Evolutionary conservation across 2,888 invertebrate genomes (phyloP), one percentile per base, ranked within the genome.

Genomic region (Trissoscelio sp.): DNA sequence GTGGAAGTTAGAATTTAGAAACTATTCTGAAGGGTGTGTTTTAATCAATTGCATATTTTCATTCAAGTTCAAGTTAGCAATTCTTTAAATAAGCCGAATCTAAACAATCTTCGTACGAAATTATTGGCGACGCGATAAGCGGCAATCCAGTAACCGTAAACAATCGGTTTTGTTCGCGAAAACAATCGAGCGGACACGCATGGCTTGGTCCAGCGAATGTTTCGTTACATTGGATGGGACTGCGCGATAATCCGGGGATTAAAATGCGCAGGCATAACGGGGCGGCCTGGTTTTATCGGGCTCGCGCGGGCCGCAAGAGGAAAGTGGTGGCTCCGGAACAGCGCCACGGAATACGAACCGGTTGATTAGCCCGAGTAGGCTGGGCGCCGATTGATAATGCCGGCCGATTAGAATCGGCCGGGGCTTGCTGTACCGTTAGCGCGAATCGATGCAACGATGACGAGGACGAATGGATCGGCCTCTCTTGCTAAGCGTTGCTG

Each of bases 81-180:
- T n/a, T n/a, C n/a, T n/a, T n/a, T n/a, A 24, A 24, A 24, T 24
- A 24, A 24, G 6, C 3, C 24, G 24, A 3, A 24, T 24, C 24
- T 3, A 24, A 24, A 24, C 3, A 24, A n/a, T 37, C 34, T n/a
- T n/a, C 22, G 9, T 12, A 18, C 48, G 37, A 51, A 44, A 60
- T 51, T 14, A 14, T 51, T 48, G 18, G 44, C 11, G 34, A 24
- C 24, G 42, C 28, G 53, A 42, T 55, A 55, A 39, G 55, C 67
- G 37, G 4, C 53, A 67, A 53, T 55, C 53, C 67, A 12, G 55
- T 42, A 12, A 39, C 34, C 67, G 28, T 42, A 42, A 67, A 67
- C 55, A 67, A 53, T 69, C 57, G 57, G 57, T 69, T 69, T 69
- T 57, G 39, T 69, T 69, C 22, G 57, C 34, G 57, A 69, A 69